Evolutionary conservation across 1,140 invertebrate genomes (phyloP).

Genomic region (Drosophila ohnishii): DNA sequence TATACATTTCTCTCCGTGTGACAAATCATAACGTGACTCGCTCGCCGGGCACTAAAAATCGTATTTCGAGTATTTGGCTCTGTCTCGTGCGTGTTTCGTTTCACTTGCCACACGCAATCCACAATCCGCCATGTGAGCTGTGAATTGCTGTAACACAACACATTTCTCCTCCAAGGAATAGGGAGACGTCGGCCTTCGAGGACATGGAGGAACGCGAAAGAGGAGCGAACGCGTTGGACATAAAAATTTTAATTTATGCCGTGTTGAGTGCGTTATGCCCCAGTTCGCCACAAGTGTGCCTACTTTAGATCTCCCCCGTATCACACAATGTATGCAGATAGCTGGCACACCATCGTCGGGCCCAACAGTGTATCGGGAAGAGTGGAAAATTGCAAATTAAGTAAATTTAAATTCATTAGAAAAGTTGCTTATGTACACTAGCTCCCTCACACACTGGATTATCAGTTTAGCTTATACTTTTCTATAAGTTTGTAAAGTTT

Average conservation of each 20-base stretch:
- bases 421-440: background rate
- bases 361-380: background rate
- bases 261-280: constrained; percentile 78
- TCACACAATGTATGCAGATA: constrained; percentile 55
- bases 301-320: constrained; percentile 52
- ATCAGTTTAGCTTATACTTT: background rate
- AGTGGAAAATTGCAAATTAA: background rate
- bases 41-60: constrained; percentile 68
- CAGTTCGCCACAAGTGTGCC: constrained; percentile 64
- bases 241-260: constrained; percentile 80
- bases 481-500: background rate
- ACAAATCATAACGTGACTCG: constrained; percentile 72
- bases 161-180: constrained; percentile 9
- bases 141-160: constrained; percentile 54
- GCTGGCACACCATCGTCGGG: constrained; percentile 5
- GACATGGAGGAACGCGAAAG: background rate
- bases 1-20: constrained; percentile 4
- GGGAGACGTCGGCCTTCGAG: background rate
- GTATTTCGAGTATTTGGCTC: constrained; percentile 54
- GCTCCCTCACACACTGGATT: background rate
- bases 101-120: constrained; percentile 70
- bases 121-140: constrained; percentile 40
- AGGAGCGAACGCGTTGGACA: constrained; percentile 26
- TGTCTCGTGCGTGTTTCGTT: constrained; percentile 67
- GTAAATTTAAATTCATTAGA: background rate